Evolutionary conservation across 2,113 vertebrate species (phyloP).

Genomic region (Cyanoderma ruficeps): DNA sequence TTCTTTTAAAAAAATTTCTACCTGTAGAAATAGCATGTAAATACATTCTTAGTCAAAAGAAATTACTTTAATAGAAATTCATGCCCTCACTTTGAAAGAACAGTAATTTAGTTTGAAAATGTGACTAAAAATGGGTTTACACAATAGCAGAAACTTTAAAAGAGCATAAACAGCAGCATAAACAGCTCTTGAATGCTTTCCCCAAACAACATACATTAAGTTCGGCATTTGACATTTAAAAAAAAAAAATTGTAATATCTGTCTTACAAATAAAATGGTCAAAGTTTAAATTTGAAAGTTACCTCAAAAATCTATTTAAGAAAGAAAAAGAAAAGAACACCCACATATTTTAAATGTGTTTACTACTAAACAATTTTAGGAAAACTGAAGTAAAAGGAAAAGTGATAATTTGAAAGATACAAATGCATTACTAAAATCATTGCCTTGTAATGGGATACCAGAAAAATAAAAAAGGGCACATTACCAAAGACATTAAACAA

Average conservation of each 20-base stretch:
- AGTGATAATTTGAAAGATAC: not conserved
- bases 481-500: not conserved
- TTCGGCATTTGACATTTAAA: constrained; percentile 33
- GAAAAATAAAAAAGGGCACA: not conserved
- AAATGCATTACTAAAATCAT: not conserved
- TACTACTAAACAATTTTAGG: not conserved
- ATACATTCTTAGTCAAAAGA: not conserved
- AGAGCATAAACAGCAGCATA: not conserved
- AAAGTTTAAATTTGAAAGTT: not conserved
- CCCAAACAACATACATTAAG: not conserved
- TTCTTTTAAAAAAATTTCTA: not conserved
- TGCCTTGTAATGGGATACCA: not conserved
- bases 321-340: fast-evolving
- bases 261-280: not conserved
- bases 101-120: not conserved
- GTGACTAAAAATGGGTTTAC: constrained; percentile 12
- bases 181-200: not conserved
- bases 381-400: not conserved
- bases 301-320: not conserved
- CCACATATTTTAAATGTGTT: not conserved
- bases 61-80: not conserved
- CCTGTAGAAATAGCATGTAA: not conserved
- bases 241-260: not conserved
- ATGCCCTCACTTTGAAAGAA: not conserved
- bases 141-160: constrained; percentile 3